A percentile compares a stretch with the other conserved stretches of the same genome.
These are phyloP conservation scores for Camponotus vicinus DNA, from an alignment of 1,140 invertebrate species.

Conservation along the genomic window DNA sequence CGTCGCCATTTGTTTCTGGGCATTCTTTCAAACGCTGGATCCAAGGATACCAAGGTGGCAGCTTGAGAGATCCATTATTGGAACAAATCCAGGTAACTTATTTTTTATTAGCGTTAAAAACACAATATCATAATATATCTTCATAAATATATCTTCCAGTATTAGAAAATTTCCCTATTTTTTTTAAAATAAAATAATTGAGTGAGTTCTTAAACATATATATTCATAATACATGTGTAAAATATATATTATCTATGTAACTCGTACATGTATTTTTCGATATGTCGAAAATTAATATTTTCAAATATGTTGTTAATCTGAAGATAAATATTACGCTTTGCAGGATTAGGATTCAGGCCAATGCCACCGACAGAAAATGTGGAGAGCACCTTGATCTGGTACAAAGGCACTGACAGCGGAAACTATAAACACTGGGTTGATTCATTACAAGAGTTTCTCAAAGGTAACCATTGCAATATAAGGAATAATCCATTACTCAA, in stretches of 20 bases:
- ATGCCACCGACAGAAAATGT: conserved; percentile 93
- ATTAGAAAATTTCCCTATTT: neutral
- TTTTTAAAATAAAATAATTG: conserved; percentile 7
- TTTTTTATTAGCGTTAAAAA: conserved; percentile 17
- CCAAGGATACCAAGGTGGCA: conserved; percentile 94
- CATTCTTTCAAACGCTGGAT: conserved; percentile 96
- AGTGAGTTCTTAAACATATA: too few species aligned
- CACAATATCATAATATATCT: neutral
- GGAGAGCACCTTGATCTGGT: conserved; percentile 97
- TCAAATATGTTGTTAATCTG: neutral
- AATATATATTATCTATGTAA: neutral
- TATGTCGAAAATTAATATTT: neutral
- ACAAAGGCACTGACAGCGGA: conserved; percentile 91
- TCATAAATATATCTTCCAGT: neutral
- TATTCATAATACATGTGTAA: neutral
- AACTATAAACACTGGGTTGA: conserved; percentile 93
- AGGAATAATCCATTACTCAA: neutral
- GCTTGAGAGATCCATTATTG: conserved; percentile 93
- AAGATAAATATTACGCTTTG: conserved; percentile 38
- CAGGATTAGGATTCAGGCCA: conserved; percentile 96
- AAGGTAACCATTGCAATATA: conserved; percentile 86
- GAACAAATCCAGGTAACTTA: conserved; percentile 94
- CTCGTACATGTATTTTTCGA: neutral
- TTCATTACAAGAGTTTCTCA: conserved; percentile 91
- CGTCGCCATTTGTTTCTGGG: conserved; percentile 96